A percentile compares a stretch with the other conserved stretches of the same genome.
phyloP scores from a whole-genome alignment of 2,797 vertebrate genomes.

The Emydoidea blandingii region DNA sequence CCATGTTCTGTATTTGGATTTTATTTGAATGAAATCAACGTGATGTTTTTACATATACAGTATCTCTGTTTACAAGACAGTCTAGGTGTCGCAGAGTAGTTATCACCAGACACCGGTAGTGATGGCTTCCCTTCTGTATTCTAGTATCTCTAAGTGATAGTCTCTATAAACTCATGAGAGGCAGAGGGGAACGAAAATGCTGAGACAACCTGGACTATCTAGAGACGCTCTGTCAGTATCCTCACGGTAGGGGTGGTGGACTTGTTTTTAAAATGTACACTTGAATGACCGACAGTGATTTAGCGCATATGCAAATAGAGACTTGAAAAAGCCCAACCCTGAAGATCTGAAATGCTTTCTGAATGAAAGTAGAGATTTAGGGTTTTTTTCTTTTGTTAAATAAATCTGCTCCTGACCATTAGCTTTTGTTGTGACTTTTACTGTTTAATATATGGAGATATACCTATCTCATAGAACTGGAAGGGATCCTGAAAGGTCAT shows the following conservation, averaged over 20 bases:
- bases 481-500: too few relatives aligned
- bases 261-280: background rate
- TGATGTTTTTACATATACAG: accelerated
- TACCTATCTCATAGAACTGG: too few relatives aligned
- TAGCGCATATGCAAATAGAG: background rate
- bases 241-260: accelerated
- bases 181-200: accelerated
- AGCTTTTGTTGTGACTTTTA: background rate
- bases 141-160: background rate
- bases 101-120: accelerated
- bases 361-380: background rate
- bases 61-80: accelerated
- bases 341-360: background rate
- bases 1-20: accelerated
- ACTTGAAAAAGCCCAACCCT: background rate
- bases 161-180: background rate
- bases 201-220: background rate
- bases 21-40: accelerated
- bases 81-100: background rate
- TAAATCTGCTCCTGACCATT: background rate
- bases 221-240: background rate
- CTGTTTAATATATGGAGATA: background rate
- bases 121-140: background rate
- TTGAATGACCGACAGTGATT: background rate
- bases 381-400: background rate